Evolutionary conservation across 2,113 vertebrate genomes (phyloP).

Genomic region (Sardina pilchardus): DNA sequence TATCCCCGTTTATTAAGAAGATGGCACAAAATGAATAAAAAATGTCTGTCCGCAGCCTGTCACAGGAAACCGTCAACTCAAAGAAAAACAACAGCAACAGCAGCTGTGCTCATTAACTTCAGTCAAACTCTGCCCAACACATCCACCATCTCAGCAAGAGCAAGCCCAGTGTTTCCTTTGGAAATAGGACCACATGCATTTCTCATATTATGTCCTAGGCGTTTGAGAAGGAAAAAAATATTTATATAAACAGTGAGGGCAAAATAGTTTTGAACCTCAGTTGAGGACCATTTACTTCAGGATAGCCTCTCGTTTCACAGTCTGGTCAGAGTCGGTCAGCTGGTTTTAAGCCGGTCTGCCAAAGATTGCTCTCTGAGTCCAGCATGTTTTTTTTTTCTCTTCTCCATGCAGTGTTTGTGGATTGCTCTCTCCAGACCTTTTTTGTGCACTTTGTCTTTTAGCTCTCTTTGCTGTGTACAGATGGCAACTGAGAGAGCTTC

Average conservation of each 20-base stretch:
- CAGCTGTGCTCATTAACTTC: slow-evolving; percentile 3
- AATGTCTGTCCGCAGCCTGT: not conserved
- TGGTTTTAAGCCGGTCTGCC: not conserved
- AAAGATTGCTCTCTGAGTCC: not conserved
- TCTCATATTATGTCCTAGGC: not conserved
- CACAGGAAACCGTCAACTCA: not conserved
- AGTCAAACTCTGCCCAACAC: slow-evolving; percentile 1
- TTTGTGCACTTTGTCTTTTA: not conserved
- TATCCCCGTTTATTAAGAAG: not conserved
- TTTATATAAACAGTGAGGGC: not conserved
- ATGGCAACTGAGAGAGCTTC: not conserved
- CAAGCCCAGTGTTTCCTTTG: not conserved
- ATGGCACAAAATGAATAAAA: not conserved
- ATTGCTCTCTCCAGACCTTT: not conserved
- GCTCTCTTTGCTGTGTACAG: not conserved
- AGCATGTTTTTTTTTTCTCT: not conserved
- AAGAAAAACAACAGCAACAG: not conserved
- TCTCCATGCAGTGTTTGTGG: not conserved
- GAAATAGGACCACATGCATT: not conserved
- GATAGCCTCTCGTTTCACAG: not conserved
- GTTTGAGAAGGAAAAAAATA: not conserved
- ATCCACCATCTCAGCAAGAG: not conserved
- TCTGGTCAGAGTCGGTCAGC: not conserved
- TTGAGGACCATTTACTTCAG: not conserved
- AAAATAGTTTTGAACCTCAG: not conserved